phyloP scores from a whole-genome alignment of 2,113 vertebrate species.

The Corythornis madagascariensis region DNA sequence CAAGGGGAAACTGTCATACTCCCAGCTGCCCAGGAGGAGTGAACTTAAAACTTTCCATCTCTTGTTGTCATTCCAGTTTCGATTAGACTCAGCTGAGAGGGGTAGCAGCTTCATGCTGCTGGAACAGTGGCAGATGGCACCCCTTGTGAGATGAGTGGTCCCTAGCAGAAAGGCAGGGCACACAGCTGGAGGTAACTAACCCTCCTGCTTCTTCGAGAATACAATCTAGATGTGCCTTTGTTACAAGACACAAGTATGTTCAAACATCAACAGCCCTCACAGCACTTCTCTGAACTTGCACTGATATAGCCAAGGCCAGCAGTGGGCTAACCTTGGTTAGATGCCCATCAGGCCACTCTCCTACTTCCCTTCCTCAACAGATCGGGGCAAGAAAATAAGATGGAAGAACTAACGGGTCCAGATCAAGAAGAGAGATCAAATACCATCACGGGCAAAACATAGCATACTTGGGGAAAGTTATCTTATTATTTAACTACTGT shows the following conservation, averaged over 20 bases:
- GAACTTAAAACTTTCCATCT: background rate
- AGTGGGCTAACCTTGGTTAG: background rate
- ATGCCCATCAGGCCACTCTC: background rate
- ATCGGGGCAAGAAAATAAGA: background rate
- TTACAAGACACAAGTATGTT: accelerated
- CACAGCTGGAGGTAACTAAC: background rate
- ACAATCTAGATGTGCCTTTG: background rate
- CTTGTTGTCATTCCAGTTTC: background rate
- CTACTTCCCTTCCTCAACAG: accelerated
- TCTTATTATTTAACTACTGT: background rate
- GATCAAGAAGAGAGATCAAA: background rate
- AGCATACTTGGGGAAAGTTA: background rate
- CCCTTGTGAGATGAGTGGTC: background rate
- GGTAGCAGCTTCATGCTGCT: background rate
- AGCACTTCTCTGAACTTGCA: background rate
- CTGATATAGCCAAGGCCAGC: background rate
- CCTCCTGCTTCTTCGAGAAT: background rate
- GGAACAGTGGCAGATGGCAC: accelerated
- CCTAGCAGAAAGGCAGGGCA: background rate
- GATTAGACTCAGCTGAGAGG: background rate
- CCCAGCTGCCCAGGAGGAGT: background rate
- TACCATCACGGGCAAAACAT: background rate
- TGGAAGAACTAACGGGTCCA: background rate
- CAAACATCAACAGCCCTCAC: background rate
- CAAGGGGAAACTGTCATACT: background rate